Base-by-base conservation (phyloP, 2,797 vertebrate species). In the Sparus aurata region DNA sequence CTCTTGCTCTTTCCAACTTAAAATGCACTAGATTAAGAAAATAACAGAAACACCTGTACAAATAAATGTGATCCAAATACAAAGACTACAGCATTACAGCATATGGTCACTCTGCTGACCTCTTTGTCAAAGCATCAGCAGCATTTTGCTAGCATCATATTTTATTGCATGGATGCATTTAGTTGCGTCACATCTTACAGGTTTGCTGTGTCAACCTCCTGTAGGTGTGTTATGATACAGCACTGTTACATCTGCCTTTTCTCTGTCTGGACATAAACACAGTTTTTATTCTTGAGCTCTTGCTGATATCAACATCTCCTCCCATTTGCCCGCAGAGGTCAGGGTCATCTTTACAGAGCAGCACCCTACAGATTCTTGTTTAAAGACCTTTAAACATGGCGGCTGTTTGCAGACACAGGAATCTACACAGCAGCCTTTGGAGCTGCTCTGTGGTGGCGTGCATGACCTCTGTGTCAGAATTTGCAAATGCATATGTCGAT, bases 401-500 rank as follows among this genome's bases (percentile, higher is more conserved):
- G 45, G 52, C 16, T 20, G 38, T 41, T 25, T 54, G 53, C 47
- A 76, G 16, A 53, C 47, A 49, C 49, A 13, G 0, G 15, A 12
- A 13, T 4, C 45, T 41, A 22, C 74, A 52, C 30, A n/a, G 20
- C 23, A 17, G 65, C 45, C 58, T 68, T 41, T 38, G 20, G 13
- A 67, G 46, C 54, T 30, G 58, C 69, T 75, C 46, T 22, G 27
- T 5, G 12, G 15, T 34, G 7, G n/a, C 1, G 49, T 38, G 9
- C 11, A 0, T 72, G 27, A 86, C 86, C 75, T 80, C 63, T 57
- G 75, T 4, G 5, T 57, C 12, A 45, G 8, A 77, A 76, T 61
- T 49, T 82, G 69, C 73, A 86, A 85, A 89, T 85, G 41, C 68
- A 55, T 75, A 66, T 52, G 55, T 70, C 87, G 23, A 80, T 87